Conservation (phyloP, 1,140 invertebrate species). For the Patella vulgata region DNA sequence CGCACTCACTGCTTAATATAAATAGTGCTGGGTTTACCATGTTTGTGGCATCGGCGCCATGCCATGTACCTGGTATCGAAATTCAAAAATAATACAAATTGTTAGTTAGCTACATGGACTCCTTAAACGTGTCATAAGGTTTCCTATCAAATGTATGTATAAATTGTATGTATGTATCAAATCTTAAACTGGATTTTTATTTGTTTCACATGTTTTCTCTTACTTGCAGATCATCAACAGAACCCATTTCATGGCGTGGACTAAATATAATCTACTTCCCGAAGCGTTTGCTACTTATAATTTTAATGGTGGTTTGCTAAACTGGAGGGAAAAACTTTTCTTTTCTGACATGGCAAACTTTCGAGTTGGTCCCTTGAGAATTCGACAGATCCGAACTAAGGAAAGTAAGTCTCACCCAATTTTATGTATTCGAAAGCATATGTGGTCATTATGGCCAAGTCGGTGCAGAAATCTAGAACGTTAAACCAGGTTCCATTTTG, state of each 20-base stretch:
- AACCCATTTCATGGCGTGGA: conserved; percentile 22
- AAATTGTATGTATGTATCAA: no score
- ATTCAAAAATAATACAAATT: no score
- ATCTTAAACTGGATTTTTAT: no score
- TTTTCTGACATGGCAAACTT: conserved; percentile 34
- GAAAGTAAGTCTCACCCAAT: conserved; percentile 7
- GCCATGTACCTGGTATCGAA: no score
- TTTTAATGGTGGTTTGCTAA: conserved; percentile 29
- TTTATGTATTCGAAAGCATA: background rate
- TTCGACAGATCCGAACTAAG: conserved; percentile 42
- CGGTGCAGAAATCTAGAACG: conserved; percentile 5
- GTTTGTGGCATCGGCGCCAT: no score
- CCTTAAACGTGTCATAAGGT: no score
- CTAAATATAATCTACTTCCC: conserved; percentile 30
- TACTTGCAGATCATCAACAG: conserved; percentile 17
- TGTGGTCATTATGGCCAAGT: conserved; percentile 1
- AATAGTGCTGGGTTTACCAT: no score
- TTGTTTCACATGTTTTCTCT: no score
- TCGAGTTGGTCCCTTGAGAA: conserved; percentile 38
- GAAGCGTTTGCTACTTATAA: conserved; percentile 31
- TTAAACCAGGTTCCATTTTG: no score
- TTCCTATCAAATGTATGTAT: no score
- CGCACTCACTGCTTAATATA: no score
- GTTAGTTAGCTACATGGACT: no score
- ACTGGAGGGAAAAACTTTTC: conserved; percentile 23